Evolutionary conservation across 2,888 invertebrate genomes (phyloP), one percentile per base, ranked within the genome.

Genomic region (Chrysolina oricalcia): DNA sequence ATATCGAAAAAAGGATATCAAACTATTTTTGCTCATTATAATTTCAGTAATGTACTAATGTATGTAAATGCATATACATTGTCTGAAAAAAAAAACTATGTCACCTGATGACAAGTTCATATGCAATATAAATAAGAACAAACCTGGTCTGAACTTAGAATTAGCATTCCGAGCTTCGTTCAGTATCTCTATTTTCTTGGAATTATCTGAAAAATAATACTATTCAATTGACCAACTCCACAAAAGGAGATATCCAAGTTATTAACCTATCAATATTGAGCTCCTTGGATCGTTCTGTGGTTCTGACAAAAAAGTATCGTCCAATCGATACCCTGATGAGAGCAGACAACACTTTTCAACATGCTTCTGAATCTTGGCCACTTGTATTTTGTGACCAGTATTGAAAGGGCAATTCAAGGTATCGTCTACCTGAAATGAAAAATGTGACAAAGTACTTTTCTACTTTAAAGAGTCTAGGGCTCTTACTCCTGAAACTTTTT

Each of bases 361-460:
- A 85, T 91, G 91, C 66, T 86, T 82, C 35, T 88, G 86, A 10
- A 89, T 80, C 48, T 83, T 87, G 78, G 87, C 85, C 74, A 87
- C 82, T n/a, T 87, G 86, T 59, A 91, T 84, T 75, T 87, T 85
- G 82, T 92, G 91, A 15, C 87, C 87, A 15, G 85, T 74, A 85
- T 91, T 87, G 23, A 90, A 85, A 0, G 90, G 89, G 77, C 91
- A 91, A n/a, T 88, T 81, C 41, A 87, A 81, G 35, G 86, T 83
- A 70, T 86, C 84, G 62, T 84, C 82, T 85, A 89, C 83, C 87
- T 86, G 79, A 78, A 84, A 81, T 3, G 8, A 35, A 35, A 35
- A 3, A 3, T 35, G 35, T 35, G n/a, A n/a, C 35, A 35, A 35
- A 35, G 0, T 35, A 35, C 8, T 35, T 8, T 35, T 35, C 35